Evolutionary conservation across 2,888 invertebrate species (phyloP), one percentile per base, ranked within the genome.

Genomic region (Lasioglossum malachurum): DNA sequence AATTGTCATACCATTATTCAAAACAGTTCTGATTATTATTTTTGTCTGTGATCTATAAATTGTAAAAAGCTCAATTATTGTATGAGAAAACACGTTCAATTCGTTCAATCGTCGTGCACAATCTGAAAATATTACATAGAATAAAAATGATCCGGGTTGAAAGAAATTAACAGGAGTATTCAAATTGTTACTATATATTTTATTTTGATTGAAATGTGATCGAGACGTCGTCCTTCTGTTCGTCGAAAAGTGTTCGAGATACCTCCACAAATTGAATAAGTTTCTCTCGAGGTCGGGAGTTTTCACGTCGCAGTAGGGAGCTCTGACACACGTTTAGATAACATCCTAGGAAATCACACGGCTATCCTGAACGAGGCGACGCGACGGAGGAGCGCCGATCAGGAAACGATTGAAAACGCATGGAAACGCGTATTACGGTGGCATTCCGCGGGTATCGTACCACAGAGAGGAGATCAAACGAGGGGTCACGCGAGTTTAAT

Each of bases 401-500:
- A 35, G 69, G 69, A 69, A 69, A 67, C 67, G 67, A 35, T 67
- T 35, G 31, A 67, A 69, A 35, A 23, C 38, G 35, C 35, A 10
- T 23, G 69, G 35, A 44, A 72, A 72, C 41, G 44, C 72, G 44
- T 35, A 38, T 41, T 38, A 69, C 69, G 69, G 69, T 69, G 69
- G 69, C 69, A 69, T 69, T 38, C 69, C 69, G 53, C 49, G 46
- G 35, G n/a, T 53, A 75, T 53, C 35, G 46, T 67, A 23, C 67
- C 38, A 23, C 10, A n/a, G 38, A 74, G 41, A 46, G 57, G n/a
- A 41, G 72, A 80, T 60, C 49, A 74, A 67, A 73, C 60, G 16
- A 35, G 76, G 49, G 84, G 78, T 87, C 84, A 74, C 64, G 76
- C 71, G 71, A 86, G 87, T 87, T 82, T 77, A 82, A 87, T 87